Evolutionary conservation across 2,888 invertebrate genomes (phyloP).

Genomic region (Acleris literana): DNA sequence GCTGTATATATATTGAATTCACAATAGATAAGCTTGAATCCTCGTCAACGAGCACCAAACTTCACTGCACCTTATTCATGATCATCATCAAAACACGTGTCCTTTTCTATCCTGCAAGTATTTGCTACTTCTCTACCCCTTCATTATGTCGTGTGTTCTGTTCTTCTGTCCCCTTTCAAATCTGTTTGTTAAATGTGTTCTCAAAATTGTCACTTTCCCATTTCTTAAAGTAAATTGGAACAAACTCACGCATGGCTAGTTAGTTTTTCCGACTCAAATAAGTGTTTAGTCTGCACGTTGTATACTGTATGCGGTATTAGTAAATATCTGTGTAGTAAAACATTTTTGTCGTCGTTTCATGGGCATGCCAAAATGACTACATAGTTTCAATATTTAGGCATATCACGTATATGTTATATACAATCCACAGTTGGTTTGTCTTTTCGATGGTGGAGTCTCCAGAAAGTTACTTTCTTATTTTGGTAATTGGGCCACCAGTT

Average conservation of each 20-base stretch:
- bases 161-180: slow-evolving; percentile 61
- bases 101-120: slow-evolving; percentile 54
- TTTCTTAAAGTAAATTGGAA: slow-evolving; percentile 53
- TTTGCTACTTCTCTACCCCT: slow-evolving; percentile 60
- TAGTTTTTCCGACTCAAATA: slow-evolving; percentile 68
- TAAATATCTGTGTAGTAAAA: slow-evolving; percentile 68
- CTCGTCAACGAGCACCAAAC: slow-evolving; percentile 57
- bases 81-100: slow-evolving; percentile 67
- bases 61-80: slow-evolving; percentile 66
- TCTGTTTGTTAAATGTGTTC: slow-evolving; percentile 57
- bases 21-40: slow-evolving; percentile 60
- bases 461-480: slow-evolving; percentile 40
- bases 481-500: slow-evolving; percentile 27
- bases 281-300: slow-evolving; percentile 82
- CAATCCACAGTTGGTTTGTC: slow-evolving; percentile 16
- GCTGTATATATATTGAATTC: slow-evolving; percentile 63
- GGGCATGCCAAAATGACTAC: slow-evolving; percentile 69
- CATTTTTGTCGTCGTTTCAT: slow-evolving; percentile 62
- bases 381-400: slow-evolving; percentile 54
- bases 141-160: slow-evolving; percentile 55
- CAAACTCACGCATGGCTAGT: slow-evolving; percentile 76
- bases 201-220: slow-evolving; percentile 56
- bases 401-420: slow-evolving; percentile 39
- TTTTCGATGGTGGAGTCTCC: slow-evolving; percentile 27
- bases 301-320: slow-evolving; percentile 66